These are phyloP conservation scores for Anguilla pacifica DNA, from an alignment of 2,797 vertebrate genomes.

Conservation along the genomic window DNA sequence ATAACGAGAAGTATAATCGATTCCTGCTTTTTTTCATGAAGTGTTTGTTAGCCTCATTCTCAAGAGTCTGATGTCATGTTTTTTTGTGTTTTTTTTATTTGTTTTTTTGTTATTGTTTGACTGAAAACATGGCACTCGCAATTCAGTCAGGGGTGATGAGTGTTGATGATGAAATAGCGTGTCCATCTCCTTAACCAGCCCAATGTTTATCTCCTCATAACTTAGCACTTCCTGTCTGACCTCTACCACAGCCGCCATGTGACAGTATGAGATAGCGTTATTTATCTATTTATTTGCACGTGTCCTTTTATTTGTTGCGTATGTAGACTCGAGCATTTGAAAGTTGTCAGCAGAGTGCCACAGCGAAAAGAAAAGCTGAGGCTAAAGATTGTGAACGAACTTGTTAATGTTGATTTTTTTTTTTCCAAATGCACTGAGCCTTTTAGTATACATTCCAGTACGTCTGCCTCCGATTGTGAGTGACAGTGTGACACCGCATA, in stretches of 20 bases:
- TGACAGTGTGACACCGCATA: background rate
- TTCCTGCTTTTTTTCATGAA: conserved; percentile 59
- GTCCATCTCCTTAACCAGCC: background rate
- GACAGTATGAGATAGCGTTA: conserved; percentile 23
- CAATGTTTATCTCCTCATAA: background rate
- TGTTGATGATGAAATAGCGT: background rate
- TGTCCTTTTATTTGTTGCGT: conserved; percentile 11
- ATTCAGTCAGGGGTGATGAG: conserved; percentile 3
- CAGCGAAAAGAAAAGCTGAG: background rate
- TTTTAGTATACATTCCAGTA: background rate
- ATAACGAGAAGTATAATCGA: conserved; percentile 72
- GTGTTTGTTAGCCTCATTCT: conserved; percentile 64
- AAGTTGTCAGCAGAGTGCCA: background rate
- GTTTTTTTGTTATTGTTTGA: background rate
- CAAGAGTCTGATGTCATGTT: conserved; percentile 23
- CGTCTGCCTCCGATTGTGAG: background rate
- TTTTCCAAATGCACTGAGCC: background rate
- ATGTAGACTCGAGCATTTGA: background rate
- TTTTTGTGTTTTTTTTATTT: background rate
- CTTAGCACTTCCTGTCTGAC: conserved; percentile 7
- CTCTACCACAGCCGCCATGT: conserved; percentile 49
- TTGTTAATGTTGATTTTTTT: background rate
- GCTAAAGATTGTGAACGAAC: background rate
- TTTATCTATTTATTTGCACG: conserved; percentile 39
- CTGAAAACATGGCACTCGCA: background rate